Evolutionary conservation across 1,140 invertebrate species (phyloP), one percentile per base, ranked within the genome.

Genomic region (Spodoptera frugiperda): DNA sequence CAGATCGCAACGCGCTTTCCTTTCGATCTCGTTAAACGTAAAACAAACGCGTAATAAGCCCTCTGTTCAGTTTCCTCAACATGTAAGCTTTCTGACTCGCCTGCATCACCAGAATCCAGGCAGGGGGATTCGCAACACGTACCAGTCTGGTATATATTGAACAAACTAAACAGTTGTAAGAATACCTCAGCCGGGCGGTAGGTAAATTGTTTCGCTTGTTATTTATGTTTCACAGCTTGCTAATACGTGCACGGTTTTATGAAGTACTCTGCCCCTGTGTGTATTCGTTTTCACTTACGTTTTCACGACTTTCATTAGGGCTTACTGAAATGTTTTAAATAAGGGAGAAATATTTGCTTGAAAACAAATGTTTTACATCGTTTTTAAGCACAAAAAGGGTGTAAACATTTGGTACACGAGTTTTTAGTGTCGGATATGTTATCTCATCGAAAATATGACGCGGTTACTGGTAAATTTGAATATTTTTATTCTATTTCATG

Each of bases 81-180:
- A 39, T 39, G 33, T 39, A 39, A 39, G 33, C 33, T 39, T 39
- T 39, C 33, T 39, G 33, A 39, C 33, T 39, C 33, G 33, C 33
- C 54, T 46, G 17, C 17, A 15, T 10, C 17, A 21, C 17, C 25
- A 63, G 44, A 51, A 74, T 63, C 72, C 72, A 74, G 72, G 17
- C 14, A 21, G 78, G 53, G 51, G 55, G 78, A 91, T 91, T 89
- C 89, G 73, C 30, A 68, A 84, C 90, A 91, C 90, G 90, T 91
- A 85, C 74, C 76, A 57, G 57, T 48, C 78, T 85, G 84, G 88
- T 89, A 86, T 90, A 91, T 90, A 91, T 90, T 87, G 88, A 89
- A 89, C 90, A 89, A 91, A 90, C 88, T 89, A 89, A 90, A 90
- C 90, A 90, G 86, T 84, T 90, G 87, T 91, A 91, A 91, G 89